Base-by-base conservation (phyloP, 2,888 invertebrate species). In the Dasysyrphus albostriatus region DNA sequence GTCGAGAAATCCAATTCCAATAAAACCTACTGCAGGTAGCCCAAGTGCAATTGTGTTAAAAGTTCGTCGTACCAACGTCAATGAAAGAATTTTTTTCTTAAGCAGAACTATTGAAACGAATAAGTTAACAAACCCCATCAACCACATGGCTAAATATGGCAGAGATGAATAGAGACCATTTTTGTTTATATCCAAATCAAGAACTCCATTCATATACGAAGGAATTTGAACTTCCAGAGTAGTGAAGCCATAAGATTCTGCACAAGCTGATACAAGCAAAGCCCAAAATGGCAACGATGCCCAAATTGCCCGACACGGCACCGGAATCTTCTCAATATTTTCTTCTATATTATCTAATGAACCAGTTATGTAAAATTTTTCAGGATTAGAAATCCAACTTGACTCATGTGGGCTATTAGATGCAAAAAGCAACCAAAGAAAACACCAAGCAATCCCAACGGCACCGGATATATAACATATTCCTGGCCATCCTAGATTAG, bases 221-320 rank as follows among this genome's bases (percentile, higher is more conserved):
- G 96, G 96, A 89, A 95, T 95, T 91, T 96, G 94, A 0, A 95
- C 95, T 89, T 96, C 93, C 1, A 96, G 91, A 0, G 95, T 95
- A 93, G 95, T 95, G 89, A 95, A 95, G 1, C 96, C 96, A 95
- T 96, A 96, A 85, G 95, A 95, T 87, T 95, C 94, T 0, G 95
- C 94, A 75, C 94, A 93, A 89, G 95, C 95, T 0, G 94, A 94
- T 0, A 95, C 90, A 7, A 94, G 90, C 2, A 91, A 67, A 0
- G 91, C 90, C 94, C 94, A 61, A 24, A 61, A 61, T 24, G 61
- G 61, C 4, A 5, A 1, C 9, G 61, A 61, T 14, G 24, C 14
- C 61, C 39, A 61, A 39, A 61, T 61, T 14, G 42, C 14, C 4
- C 8, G 4, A 14, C 61, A 42, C 2, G 61, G 61, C 29, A 42